Evolutionary conservation across 2,888 invertebrate genomes (phyloP), one percentile per base, ranked within the genome.

Genomic region (Caenorhabditis drosophilae): DNA sequence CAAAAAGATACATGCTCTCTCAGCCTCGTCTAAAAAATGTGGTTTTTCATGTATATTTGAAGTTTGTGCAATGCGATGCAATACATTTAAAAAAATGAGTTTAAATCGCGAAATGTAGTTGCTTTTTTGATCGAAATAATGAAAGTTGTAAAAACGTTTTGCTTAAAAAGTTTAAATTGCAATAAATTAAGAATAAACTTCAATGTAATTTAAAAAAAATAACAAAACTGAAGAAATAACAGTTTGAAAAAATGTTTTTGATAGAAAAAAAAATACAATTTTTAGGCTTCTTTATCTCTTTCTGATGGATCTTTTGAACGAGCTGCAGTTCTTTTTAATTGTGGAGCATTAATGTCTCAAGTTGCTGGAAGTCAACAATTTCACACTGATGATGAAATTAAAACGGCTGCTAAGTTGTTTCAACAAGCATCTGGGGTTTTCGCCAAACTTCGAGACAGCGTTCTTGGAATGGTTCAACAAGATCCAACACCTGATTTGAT

Each of bases 401-500:
- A 95, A 85, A 85, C 90, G 54, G 91, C 96, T 12, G 92, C 93
- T 2, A 94, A 93, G 86, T 87, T 93, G 58, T 89, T 95, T 77
- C 96, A 92, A 89, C 91, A 91, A 83, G 55, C 78, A 15, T 76
- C 81, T 40, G 74, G 97, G 40, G 91, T 94, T 73, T 94, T 92
- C 85, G 88, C 88, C 73, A 89, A 91, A 84, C 87, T 98, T 68
- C 93, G 93, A 85, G 86, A 86, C 66, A 81, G 84, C n/a, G 84
- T 87, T 2, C 88, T 90, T 61, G 85, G 85, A 9, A 89, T 91
- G 11, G 90, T 95, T 78, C 93, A 93, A 79, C 92, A 92, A 84
- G 96, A 97, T 83, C 92, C 95, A 25, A 97, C 98, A 2, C 92
- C 93, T 6, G 98, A 98, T 87, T 88, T 98, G 77, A 89, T 89